Evolutionary conservation across 2,113 vertebrate species (phyloP), one percentile per base, ranked within the genome.

Genomic region (Lagopus leucura): DNA sequence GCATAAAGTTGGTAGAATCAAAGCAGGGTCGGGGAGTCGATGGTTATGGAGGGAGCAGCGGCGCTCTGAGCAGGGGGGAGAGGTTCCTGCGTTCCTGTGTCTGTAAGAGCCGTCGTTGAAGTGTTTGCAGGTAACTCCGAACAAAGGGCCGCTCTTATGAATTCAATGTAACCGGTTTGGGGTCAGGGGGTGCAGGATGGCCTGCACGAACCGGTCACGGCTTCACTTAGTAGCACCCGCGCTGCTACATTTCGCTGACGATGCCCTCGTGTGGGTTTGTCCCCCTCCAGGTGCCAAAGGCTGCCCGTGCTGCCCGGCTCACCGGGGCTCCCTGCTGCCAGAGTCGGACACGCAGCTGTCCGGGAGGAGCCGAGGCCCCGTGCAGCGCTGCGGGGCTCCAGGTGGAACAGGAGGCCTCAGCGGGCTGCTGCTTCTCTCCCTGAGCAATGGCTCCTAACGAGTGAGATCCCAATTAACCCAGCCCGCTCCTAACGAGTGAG

Each of bases 211-310:
- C 2, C 0, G 5, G 15, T 4, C 11, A 3, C 21, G 9, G 79
- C 7, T 0, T 11, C 12, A 0, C 57, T 9, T 10, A 3, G 32
- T 22, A 14, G 1, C 79, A 11, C 1, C 6, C 1, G 27, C 9
- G 2, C 76, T 10, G n/a, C 38, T 11, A 2, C 13, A 1, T 38
- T 30, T 22, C 54, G 11, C 54, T 4, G 30, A 13, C 30, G 10
- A 14, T 11, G 28, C 20, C 40, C 11, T 34, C 5, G 6, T 15
- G 4, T 1, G 36, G 48, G 21, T 58, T 58, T 52, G n/a, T 20
- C 8, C 12, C 0, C 1, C 1, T n/a, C 8, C 11, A n/a, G 71
- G 60, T 7, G 8, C 52, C 1, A 0, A 6, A 42, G 45, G 50
- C 50, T 22, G 21, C 13, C 22, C 7, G 48, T 13, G 48, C 48